Percentiles rank a stretch among this genome's conserved stretches.
Conservation (phyloP, 1,140 invertebrate species). For the Asbolus verrucosus region DNA sequence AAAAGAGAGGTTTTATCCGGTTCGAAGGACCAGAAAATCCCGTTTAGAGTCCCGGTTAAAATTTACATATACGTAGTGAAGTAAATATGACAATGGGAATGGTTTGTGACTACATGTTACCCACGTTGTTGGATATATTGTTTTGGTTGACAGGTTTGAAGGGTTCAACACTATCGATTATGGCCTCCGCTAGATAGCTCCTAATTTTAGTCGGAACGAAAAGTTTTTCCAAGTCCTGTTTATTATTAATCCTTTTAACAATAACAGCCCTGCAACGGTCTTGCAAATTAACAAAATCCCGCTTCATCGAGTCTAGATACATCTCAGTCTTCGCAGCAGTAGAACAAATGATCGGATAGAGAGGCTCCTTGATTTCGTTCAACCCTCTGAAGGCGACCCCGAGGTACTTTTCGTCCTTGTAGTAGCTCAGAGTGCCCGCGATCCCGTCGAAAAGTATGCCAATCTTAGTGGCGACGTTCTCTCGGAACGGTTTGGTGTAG, state of each 20-base stretch:
- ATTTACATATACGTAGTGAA: background rate
- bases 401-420: constrained; percentile 76
- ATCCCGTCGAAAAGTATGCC: constrained; percentile 77
- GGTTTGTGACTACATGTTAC: constrained; percentile 13
- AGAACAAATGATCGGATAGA: constrained; percentile 79
- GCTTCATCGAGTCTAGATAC: constrained; percentile 67
- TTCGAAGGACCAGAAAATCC: constrained; percentile 1
- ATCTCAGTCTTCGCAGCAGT: constrained; percentile 84
- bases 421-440: constrained; percentile 78
- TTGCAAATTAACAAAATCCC: constrained; percentile 77
- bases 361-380: constrained; percentile 71
- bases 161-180: constrained; percentile 55
- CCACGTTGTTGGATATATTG: constrained; percentile 5
- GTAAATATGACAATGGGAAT: too few relatives aligned
- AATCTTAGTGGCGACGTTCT: constrained; percentile 76
- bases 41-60: background rate
- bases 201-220: constrained; percentile 66
- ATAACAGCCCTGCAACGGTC: constrained; percentile 73
- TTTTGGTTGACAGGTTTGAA: constrained; percentile 53
- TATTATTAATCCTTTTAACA: constrained; percentile 65
- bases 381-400: constrained; percentile 71
- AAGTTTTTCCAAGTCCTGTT: constrained; percentile 66
- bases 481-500: constrained; percentile 78
- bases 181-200: constrained; percentile 67
- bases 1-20: background rate